Base-by-base conservation (phyloP, 1,140 invertebrate species). In the Polyergus mexicanus region DNA sequence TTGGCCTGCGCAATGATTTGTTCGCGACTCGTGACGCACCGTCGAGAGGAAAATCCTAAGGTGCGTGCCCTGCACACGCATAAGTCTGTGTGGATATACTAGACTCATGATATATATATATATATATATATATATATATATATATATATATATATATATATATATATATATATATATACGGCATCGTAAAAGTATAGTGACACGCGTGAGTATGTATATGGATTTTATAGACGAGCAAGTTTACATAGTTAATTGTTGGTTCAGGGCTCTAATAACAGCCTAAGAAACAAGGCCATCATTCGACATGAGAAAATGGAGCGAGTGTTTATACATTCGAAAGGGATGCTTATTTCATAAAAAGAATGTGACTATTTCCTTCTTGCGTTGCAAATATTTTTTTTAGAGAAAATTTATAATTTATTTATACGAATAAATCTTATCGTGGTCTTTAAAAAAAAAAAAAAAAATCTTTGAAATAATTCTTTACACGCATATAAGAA, bases 1-100 rank as follows among this genome's bases (percentile, higher is more conserved):
- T 89, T 89, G 84, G 83, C 84, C 62, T 19, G 41, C 11, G 74
- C 58, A 60, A 85, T 85, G 80, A 88, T 88, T 88, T 88, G 86
- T 88, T 88, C 86, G 78, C 60, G 66, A 60, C 80, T 85, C 87
- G 86, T 88, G 86, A 88, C 60, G 78, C 68, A 72, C 51, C 77
- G 44, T 76, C 22, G 78, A 35, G 69, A 87, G 71, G 58, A 63
- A 88, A 88, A 85, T 76, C 60, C 25, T 35, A 2, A 19, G 51
- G 28, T 71, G 35, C 47, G 35, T 51, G 60, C 25, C 13, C 22
- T 13, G n/a, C 54, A 41, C 28, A 58, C 19, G 58, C 74, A 62
- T 35, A 32, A 16, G 32, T 54, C 63, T 38, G 56, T 13, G 68
- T 74, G 6, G 19, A 83, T 83, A 74, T 44, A n/a, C n/a, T n/a